Percentiles rank a stretch among this genome's conserved stretches.
Conservation (phyloP, 1,140 invertebrate genomes). For the Pseudomyrmex dendroicus region DNA sequence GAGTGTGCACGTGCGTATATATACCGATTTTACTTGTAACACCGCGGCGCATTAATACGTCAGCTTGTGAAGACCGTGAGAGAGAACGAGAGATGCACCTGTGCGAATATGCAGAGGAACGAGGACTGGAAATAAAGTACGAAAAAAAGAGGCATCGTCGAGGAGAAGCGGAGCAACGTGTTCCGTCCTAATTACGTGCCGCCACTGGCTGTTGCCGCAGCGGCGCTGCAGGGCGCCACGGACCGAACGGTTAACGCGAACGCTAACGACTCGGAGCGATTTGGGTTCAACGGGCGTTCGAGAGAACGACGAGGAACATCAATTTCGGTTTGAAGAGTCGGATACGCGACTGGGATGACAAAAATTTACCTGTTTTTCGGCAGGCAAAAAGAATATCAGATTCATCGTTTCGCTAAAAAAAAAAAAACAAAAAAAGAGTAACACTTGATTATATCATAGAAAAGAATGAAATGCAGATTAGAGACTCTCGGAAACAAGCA, state of each 20-base stretch:
- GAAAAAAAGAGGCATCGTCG: conserved; percentile 16
- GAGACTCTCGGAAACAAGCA: no score
- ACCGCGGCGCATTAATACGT: no score
- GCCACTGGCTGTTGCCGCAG: conserved; percentile 17
- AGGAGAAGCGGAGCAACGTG: conserved; percentile 39
- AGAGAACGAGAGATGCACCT: neutral
- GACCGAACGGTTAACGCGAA: conserved; percentile 20
- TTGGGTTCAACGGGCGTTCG: conserved; percentile 5
- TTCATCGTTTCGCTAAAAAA: neutral
- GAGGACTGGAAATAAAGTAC: conserved; percentile 31
- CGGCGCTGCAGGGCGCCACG: conserved; percentile 20
- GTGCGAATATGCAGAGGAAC: neutral
- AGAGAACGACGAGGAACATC: conserved; percentile 14
- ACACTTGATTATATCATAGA: no score
- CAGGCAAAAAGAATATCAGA: neutral
- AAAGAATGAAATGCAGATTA: no score
- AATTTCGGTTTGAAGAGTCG: conserved; percentile 2
- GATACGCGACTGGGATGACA: neutral
- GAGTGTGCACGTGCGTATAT: neutral
- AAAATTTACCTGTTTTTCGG: neutral
- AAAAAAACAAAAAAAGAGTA: no score
- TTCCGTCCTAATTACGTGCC: conserved; percentile 58
- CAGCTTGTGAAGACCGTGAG: neutral
- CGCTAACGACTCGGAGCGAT: conserved; percentile 36
- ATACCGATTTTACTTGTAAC: conserved; percentile 10